Evolutionary conservation across 2,888 invertebrate species (phyloP), one percentile per base, ranked within the genome.

Genomic region (Orthosia gothica): DNA sequence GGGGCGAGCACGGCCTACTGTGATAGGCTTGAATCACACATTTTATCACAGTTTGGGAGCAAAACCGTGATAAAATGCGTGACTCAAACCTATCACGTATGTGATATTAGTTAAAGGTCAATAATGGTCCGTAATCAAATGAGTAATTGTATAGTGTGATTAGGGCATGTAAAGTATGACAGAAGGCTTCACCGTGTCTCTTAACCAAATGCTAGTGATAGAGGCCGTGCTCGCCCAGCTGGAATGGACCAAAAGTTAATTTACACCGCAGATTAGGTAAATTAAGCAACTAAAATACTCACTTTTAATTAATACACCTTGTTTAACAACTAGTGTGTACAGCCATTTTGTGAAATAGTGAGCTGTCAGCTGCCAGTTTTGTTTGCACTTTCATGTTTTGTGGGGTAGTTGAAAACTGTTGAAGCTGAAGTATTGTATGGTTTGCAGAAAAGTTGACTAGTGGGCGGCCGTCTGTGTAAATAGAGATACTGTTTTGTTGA

Each of bases 391-490:
- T 50, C 26, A 67, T 76, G 50, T 70, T 54, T 50, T 26, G 74
- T 32, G 65, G 61, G 20, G 18, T 26, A 49, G 81, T 81, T 74
- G 62, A n/a, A 62, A 80, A 79, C 65, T 62, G 69, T 58, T 69
- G 26, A 57, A 9, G 47, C 12, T 18, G 50, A 79, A 69, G 20
- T 74, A 49, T 65, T 74, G 65, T 74, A 59, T 13, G 52, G 47
- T 57, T 23, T 49, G 65, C 59, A 57, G 65, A 75, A 79, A 79
- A 74, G 52, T 81, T 80, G 9, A 0, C 11, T 50, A 45, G 49
- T 68, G n/a, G 23, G 49, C 26, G 15, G 20, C 23, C 45, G 63
- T 49, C 68, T 13, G 32, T 57, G 59, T 52, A 68, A 69, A 80
- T 65, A 67, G 9, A 40, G 7, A 9, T 40, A 40, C 26, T 5